phyloP scores from a whole-genome alignment of 1,140 invertebrate genomes.

The Ephestia elutella region DNA sequence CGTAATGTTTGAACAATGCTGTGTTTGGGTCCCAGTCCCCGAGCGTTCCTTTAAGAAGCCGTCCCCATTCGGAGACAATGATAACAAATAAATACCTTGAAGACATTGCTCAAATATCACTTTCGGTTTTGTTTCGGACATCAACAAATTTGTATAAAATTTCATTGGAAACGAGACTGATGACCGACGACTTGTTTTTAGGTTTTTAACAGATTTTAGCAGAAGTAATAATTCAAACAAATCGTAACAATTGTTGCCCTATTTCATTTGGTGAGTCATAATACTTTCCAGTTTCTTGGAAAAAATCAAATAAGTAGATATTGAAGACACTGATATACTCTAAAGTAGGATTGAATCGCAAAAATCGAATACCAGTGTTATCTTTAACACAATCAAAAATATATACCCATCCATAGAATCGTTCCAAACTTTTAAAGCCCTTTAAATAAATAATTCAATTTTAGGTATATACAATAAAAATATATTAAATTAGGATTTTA shows the following conservation, averaged over 20 bases:
- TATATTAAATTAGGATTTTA: no score
- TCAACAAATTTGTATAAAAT: background rate
- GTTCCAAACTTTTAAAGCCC: no score
- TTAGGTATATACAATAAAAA: no score
- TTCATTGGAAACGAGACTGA: background rate
- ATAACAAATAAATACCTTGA: background rate
- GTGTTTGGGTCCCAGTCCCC: slow-evolving; percentile 31
- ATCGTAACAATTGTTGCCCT: background rate
- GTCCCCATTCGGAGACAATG: slow-evolving; percentile 8
- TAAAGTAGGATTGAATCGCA: no score
- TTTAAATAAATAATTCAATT: no score
- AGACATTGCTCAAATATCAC: slow-evolving; percentile 12
- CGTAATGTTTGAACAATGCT: slow-evolving; percentile 42
- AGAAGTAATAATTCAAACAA: background rate
- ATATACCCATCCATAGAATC: no score
- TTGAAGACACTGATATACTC: no score
- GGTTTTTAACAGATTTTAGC: no score
- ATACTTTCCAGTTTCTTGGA: no score
- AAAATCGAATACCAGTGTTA: no score
- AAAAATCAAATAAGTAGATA: no score
- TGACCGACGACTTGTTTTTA: background rate
- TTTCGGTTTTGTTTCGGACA: slow-evolving; percentile 19
- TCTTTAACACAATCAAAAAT: no score
- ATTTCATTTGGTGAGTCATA: background rate
- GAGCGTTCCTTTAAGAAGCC: slow-evolving; percentile 20